A percentile compares a stretch with the other conserved stretches of the same genome.
These are phyloP conservation scores for Cyphomyrus plagiostoma DNA, from an alignment of 2,113 vertebrate genomes.

Conservation along the genomic window DNA sequence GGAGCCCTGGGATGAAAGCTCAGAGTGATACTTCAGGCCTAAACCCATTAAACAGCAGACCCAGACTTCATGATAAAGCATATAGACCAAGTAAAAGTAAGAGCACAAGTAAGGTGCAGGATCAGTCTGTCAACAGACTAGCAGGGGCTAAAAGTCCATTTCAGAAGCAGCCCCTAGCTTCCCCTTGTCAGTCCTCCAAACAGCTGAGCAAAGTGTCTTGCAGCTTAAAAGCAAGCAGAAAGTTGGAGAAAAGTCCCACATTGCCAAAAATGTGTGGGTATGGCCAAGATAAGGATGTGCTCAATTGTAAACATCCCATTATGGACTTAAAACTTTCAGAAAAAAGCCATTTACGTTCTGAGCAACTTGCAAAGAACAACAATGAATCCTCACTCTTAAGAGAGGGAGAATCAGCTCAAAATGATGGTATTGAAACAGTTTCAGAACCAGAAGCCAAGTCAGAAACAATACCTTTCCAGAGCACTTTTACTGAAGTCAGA, in stretches of 20 bases:
- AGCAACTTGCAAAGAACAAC: not conserved
- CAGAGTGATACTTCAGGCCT: conserved; percentile 49
- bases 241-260: conserved; percentile 20
- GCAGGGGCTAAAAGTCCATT: conserved; percentile 43
- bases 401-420: not conserved
- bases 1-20: conserved; percentile 43
- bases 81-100: conserved; percentile 61
- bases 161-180: conserved; percentile 51
- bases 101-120: conserved; percentile 58
- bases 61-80: conserved; percentile 52
- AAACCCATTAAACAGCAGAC: conserved; percentile 46
- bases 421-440: not conserved
- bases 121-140: conserved; percentile 36
- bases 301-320: not conserved
- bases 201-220: conserved; percentile 45
- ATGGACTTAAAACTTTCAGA: not conserved
- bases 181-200: conserved; percentile 56
- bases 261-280: not conserved
- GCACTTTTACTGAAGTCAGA: conserved; percentile 65
- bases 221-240: conserved; percentile 44
- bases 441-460: conserved; percentile 37
- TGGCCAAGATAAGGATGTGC: not conserved
- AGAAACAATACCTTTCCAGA: conserved; percentile 51
- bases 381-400: not conserved
- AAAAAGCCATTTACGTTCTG: not conserved